Evolutionary conservation across 2,113 vertebrate genomes (phyloP), one percentile per base, ranked within the genome.

Genomic region (Cinclus mexicanus): DNA sequence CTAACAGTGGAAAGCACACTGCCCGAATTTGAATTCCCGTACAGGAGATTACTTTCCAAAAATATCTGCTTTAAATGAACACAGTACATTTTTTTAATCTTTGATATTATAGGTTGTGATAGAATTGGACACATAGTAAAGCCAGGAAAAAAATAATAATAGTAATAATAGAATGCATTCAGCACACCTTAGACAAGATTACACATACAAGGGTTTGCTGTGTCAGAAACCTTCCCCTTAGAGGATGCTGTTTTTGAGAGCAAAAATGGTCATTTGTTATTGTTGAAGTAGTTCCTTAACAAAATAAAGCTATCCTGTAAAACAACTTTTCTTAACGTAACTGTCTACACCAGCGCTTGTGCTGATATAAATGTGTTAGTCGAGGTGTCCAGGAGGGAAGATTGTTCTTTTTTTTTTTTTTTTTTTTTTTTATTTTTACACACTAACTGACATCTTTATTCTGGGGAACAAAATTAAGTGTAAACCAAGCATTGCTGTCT

Each of bases 391-490:
- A 76, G 89, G 60, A 92, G 49, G 19, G 71, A 50, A 47, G 33
- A 88, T 49, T 89, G 87, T 31, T 60, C 76, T 69, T 86, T 88
- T 87, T 59, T 79, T 87, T 86, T 72, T n/a, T n/a, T n/a, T n/a
- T n/a, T 77, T 44, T 86, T 72, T 55, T 55, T 33, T n/a, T 64
- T 41, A 33, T 52, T 92, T 92, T 94, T 83, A 63, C 72, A 74
- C 76, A 35, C 68, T 89, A 93, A 89, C 77, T 94, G 96, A 96
- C 80, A 78, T 94, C 89, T 95, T 95, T 94, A 94, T 97, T 93
- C 69, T 49, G 25, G 44, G 47, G 46, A 90, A 70, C 80, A 94
- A 94, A 95, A 94, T 92, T 92, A 97, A 94, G 91, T 84, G 94
- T 89, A 91, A 95, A 95, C 87, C 82, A 90, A 89, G 21, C 53